Conservation (phyloP, 2,113 vertebrate species). For the Cebidichthys violaceus region DNA sequence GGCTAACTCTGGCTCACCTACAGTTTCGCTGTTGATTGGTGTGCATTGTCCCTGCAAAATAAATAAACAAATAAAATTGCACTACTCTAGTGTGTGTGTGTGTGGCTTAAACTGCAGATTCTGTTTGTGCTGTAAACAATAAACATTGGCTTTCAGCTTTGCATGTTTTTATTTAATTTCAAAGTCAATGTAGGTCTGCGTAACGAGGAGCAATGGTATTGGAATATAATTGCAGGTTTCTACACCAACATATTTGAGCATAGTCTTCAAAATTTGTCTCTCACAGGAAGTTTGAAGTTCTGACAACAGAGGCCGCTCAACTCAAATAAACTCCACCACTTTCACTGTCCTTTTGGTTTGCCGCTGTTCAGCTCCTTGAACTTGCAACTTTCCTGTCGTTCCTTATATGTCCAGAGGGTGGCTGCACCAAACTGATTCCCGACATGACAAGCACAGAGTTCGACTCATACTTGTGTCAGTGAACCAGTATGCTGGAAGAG, state of each 20-base stretch:
- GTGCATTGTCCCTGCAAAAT: too few relatives aligned
- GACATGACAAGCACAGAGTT: too few relatives aligned
- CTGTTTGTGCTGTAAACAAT: slow-evolving; percentile 36
- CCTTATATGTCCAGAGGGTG: neutral
- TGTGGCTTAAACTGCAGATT: neutral
- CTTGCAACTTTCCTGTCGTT: neutral
- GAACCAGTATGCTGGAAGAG: too few relatives aligned
- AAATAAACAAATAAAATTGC: too few relatives aligned
- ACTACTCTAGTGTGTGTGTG: neutral
- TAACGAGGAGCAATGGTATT: neutral
- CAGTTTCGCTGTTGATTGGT: too few relatives aligned
- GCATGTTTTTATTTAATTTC: neutral
- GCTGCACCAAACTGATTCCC: too few relatives aligned
- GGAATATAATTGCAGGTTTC: neutral
- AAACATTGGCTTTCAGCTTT: neutral
- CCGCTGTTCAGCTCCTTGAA: neutral
- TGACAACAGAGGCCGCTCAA: neutral
- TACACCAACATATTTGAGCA: neutral
- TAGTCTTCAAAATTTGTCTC: neutral
- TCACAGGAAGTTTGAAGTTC: neutral
- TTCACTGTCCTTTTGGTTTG: too few relatives aligned
- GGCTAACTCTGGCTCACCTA: too few relatives aligned
- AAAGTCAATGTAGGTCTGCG: neutral
- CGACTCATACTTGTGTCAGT: too few relatives aligned
- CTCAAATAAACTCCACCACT: neutral